Evolutionary conservation across 2,797 vertebrate species (phyloP).

Genomic region (Hippoglossus hippoglossus): DNA sequence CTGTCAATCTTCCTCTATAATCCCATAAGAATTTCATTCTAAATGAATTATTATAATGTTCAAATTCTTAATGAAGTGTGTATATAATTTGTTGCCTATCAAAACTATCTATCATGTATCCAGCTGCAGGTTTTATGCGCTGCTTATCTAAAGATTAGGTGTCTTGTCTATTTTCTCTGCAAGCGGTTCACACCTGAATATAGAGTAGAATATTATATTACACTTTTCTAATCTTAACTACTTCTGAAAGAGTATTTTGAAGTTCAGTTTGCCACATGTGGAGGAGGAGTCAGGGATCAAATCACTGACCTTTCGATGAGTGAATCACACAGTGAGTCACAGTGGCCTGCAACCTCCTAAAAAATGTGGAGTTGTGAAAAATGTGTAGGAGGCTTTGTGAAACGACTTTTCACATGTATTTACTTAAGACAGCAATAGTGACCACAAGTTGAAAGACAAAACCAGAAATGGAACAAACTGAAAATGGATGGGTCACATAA

Average conservation of each 20-base stretch:
- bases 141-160: no score
- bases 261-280: neutral
- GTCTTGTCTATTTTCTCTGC: no score
- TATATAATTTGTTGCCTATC: no score
- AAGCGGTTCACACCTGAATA: no score
- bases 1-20: no score
- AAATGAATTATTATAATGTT: no score
- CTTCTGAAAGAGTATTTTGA: neutral
- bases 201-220: no score
- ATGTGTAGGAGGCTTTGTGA: neutral
- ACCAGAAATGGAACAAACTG: neutral
- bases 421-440: neutral
- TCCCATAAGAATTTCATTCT: no score
- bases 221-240: neutral
- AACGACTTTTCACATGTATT: neutral
- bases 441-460: neutral
- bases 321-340: neutral
- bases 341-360: neutral
- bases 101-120: no score
- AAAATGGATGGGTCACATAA: neutral
- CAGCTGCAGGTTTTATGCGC: no score
- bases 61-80: no score
- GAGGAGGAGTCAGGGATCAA: neutral
- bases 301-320: neutral
- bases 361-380: neutral